phyloP scores from a whole-genome alignment of 2,888 invertebrate species.

The Saturnia japonica region DNA sequence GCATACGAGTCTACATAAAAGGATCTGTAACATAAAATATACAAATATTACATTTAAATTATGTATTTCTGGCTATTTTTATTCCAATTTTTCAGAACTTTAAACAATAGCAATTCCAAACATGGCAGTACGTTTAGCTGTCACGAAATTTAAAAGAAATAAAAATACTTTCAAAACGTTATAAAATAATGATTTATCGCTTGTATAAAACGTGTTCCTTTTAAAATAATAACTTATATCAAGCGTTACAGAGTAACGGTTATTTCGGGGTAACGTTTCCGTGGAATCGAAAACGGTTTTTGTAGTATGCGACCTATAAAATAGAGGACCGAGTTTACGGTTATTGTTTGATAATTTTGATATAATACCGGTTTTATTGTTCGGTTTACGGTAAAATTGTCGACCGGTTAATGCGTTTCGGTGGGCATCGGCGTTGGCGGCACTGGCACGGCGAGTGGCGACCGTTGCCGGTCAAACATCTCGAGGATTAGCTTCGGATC shows the following conservation, averaged over 20 bases:
- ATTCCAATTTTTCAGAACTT: slow-evolving; percentile 25
- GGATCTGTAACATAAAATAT: slow-evolving; percentile 22
- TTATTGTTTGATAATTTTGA: neutral
- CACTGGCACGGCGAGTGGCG: slow-evolving; percentile 69
- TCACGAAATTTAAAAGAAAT: slow-evolving; percentile 29
- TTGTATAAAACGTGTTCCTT: neutral
- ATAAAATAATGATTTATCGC: neutral
- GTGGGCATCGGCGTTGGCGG: slow-evolving; percentile 56
- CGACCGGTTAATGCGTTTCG: slow-evolving; percentile 45
- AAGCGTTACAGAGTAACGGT: neutral
- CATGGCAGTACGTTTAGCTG: slow-evolving; percentile 50
- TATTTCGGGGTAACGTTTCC: slow-evolving; percentile 12
- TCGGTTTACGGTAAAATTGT: slow-evolving; percentile 17
- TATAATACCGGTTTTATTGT: neutral
- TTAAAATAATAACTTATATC: neutral
- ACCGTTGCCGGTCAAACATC: slow-evolving; percentile 79
- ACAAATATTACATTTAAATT: slow-evolving; percentile 12
- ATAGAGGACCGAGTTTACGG: too few relatives aligned
- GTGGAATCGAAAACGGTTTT: slow-evolving; percentile 14
- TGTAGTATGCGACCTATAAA: too few relatives aligned
- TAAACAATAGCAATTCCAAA: slow-evolving; percentile 26
- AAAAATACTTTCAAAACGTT: neutral
- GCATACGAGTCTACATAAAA: slow-evolving; percentile 6
- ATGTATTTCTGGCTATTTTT: neutral
- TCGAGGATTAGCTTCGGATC: slow-evolving; percentile 80